Evolutionary conservation across 2,888 invertebrate genomes (phyloP).

Genomic region (Melanchra persicariae): DNA sequence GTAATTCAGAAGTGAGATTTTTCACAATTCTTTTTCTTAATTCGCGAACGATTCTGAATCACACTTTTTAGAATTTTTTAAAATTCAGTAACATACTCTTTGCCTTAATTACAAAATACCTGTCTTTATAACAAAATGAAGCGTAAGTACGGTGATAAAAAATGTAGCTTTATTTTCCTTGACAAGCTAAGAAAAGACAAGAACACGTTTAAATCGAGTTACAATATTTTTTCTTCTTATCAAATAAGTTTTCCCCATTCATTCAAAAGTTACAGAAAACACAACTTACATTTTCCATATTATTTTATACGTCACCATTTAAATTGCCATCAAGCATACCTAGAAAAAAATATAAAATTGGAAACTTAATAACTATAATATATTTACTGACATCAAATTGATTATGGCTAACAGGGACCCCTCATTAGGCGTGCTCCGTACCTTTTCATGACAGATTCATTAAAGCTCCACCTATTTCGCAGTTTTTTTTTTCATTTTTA

Average conservation of each 20-base stretch:
- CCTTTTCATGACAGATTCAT: conserved; percentile 71
- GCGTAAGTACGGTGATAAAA: too few species aligned
- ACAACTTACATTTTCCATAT: too few species aligned
- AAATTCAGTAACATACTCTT: too few species aligned
- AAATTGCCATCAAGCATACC: background rate
- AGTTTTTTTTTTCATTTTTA: conserved; percentile 44
- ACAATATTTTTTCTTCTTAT: background rate
- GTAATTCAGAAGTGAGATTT: too few species aligned
- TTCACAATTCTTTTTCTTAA: too few species aligned
- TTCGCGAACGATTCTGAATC: too few species aligned
- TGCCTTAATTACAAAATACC: too few species aligned
- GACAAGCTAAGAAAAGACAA: conserved; percentile 5
- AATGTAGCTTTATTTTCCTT: conserved; percentile 6
- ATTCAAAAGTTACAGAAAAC: background rate
- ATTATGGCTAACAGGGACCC: conserved; percentile 62
- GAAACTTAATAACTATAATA: conserved; percentile 51
- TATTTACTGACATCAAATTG: conserved; percentile 66
- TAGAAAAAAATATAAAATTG: conserved; percentile 37
- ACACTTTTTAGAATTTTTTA: too few species aligned
- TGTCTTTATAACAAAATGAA: too few species aligned
- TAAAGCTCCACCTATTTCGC: conserved; percentile 65
- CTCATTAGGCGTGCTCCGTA: conserved; percentile 65
- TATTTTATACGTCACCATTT: background rate
- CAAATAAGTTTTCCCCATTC: conserved; percentile 2
- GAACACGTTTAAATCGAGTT: conserved; percentile 20